phyloP scores from a whole-genome alignment of 2,888 invertebrate species.

The Antitype chi region DNA sequence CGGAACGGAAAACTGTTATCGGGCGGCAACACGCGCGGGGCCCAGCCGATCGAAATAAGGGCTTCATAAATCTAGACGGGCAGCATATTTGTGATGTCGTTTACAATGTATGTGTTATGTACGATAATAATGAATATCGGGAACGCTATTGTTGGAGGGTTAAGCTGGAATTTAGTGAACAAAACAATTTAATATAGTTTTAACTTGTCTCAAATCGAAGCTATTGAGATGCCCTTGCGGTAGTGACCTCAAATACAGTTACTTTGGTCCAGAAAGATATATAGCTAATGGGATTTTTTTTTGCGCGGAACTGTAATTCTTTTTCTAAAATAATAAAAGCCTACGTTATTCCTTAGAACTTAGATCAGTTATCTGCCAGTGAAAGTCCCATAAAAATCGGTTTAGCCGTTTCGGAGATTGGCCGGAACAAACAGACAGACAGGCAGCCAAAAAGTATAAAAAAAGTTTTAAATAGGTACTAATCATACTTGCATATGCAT shows the following conservation, averaged over 20 bases:
- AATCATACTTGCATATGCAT: too few species aligned
- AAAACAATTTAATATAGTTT: not conserved
- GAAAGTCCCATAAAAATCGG: too few species aligned
- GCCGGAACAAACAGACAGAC: too few species aligned
- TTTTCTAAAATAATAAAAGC: too few species aligned
- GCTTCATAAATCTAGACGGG: slow-evolving; percentile 67
- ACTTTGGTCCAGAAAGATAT: not conserved
- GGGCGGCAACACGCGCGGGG: slow-evolving; percentile 80
- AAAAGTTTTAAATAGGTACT: too few species aligned
- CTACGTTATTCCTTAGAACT: too few species aligned
- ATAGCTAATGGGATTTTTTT: too few species aligned
- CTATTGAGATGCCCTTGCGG: not conserved
- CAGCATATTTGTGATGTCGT: slow-evolving; percentile 56
- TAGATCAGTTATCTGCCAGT: too few species aligned
- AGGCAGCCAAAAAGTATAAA: too few species aligned
- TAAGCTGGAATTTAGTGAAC: slow-evolving; percentile 18
- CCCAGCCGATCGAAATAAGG: slow-evolving; percentile 68
- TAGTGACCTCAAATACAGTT: not conserved
- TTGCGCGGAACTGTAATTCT: too few species aligned
- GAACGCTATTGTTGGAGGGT: slow-evolving; percentile 30
- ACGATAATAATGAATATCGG: slow-evolving; percentile 32
- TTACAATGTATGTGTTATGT: slow-evolving; percentile 41
- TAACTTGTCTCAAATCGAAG: not conserved
- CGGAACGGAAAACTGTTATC: slow-evolving; percentile 85
- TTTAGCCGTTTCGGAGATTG: too few species aligned